These are phyloP conservation scores for Acanthosepion esculentum DNA, from an alignment of 2,888 invertebrate species.

Conservation along the genomic window DNA sequence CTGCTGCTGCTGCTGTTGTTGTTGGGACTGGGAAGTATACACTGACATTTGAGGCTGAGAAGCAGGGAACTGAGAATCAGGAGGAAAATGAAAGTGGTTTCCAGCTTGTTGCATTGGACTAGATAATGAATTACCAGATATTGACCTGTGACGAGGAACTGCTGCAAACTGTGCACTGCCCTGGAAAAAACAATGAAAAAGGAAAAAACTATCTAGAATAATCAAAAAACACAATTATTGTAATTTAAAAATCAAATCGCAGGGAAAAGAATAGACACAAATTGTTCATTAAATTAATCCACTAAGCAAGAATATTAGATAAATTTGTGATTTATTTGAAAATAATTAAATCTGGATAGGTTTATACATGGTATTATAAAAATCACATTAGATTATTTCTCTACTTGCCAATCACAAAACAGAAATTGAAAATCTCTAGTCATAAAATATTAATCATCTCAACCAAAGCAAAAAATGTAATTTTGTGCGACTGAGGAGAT, in stretches of 20 bases:
- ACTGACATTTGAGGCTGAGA: slow-evolving; percentile 54
- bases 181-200: neutral
- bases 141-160: slow-evolving; percentile 62
- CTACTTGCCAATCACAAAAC: no score
- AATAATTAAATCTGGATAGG: no score
- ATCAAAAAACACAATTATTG: neutral
- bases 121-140: slow-evolving; percentile 65
- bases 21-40: slow-evolving; percentile 52
- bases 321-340: no score
- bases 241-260: neutral
- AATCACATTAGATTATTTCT: no score
- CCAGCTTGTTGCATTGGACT: slow-evolving; percentile 55
- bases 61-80: slow-evolving; percentile 60
- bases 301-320: no score
- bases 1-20: slow-evolving; percentile 63
- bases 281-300: neutral
- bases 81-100: slow-evolving; percentile 63
- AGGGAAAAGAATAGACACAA: neutral
- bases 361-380: no score
- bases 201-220: no score
- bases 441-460: no score
- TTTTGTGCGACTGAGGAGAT: neutral
- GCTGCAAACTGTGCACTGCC: slow-evolving; percentile 51
- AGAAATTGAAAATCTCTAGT: no score
- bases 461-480: no score